These are phyloP conservation scores for Pycnomerus fuliginosus DNA, from an alignment of 2,888 invertebrate species.

Conservation along the genomic window DNA sequence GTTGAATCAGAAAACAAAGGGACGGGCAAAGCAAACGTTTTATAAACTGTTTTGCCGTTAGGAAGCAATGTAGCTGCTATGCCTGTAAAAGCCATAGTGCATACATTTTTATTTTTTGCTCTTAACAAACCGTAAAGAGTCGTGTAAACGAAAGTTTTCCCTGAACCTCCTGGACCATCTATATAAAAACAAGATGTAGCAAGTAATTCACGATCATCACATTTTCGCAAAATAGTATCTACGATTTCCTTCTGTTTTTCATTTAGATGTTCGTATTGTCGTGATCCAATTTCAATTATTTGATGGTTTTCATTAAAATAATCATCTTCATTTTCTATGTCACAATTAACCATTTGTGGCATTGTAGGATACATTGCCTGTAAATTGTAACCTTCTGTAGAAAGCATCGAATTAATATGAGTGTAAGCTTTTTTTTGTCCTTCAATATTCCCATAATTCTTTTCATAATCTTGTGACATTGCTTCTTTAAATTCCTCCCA, in stretches of 20 bases:
- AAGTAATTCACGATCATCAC: not conserved
- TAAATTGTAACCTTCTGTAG: not conserved
- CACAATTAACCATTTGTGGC: not conserved
- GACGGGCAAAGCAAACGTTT: not conserved
- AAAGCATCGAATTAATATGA: not conserved
- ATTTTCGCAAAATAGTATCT: not conserved
- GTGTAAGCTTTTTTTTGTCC: not conserved
- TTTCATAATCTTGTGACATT: not conserved
- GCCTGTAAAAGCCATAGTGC: no score
- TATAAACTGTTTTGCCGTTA: not conserved
- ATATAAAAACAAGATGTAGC: not conserved
- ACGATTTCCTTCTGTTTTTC: not conserved
- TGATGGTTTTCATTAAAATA: no score
- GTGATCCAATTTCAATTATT: not conserved
- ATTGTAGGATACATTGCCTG: not conserved
- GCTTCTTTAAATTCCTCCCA: not conserved
- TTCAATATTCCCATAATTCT: not conserved
- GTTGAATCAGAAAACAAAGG: not conserved
- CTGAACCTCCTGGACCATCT: not conserved
- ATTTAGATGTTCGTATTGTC: not conserved
- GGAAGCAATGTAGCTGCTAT: not conserved
- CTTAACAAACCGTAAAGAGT: not conserved
- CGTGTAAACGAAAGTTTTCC: not conserved
- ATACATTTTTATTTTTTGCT: not conserved
- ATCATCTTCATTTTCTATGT: not conserved